Evolutionary conservation across 2,888 invertebrate species (phyloP).

Genomic region (Ditylenchus weischeri): DNA sequence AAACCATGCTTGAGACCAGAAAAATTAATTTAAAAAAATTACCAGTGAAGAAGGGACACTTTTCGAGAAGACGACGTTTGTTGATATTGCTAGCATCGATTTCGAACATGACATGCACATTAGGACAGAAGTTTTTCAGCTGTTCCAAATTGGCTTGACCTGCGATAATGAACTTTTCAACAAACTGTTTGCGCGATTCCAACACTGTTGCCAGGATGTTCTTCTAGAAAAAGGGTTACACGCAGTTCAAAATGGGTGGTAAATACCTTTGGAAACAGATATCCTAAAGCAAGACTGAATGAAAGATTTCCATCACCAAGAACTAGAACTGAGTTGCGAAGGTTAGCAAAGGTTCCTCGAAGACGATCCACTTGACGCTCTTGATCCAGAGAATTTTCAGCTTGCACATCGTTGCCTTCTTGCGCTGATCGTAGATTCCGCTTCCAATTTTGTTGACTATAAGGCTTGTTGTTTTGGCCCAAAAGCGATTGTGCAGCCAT

Average conservation of each 20-base stretch:
- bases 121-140: slow-evolving; percentile 10
- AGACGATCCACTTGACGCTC: too few relatives aligned
- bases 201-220: slow-evolving; percentile 22
- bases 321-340: slow-evolving; percentile 18
- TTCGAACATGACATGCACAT: slow-evolving; percentile 22
- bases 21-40: too few relatives aligned
- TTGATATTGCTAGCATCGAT: slow-evolving; percentile 22
- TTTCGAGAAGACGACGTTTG: slow-evolving; percentile 3
- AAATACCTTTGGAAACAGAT: not conserved
- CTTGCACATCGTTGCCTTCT: too few relatives aligned
- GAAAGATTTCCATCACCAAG: slow-evolving; percentile 30
- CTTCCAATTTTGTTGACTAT: too few relatives aligned
- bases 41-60: not conserved
- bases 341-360: too few relatives aligned
- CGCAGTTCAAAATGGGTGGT: not conserved
- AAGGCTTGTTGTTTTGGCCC: too few relatives aligned
- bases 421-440: too few relatives aligned
- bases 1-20: slow-evolving; percentile 38
- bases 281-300: slow-evolving; percentile 21
- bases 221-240: slow-evolving; percentile 2
- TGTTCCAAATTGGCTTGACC: not conserved
- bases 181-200: slow-evolving; percentile 22
- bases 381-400: too few relatives aligned
- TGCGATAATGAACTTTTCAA: slow-evolving; percentile 20
- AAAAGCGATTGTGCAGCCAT: too few relatives aligned